Evolutionary conservation across 2,797 vertebrate species (phyloP), one percentile per base, ranked within the genome.

Genomic region (Tangara arthus): DNA sequence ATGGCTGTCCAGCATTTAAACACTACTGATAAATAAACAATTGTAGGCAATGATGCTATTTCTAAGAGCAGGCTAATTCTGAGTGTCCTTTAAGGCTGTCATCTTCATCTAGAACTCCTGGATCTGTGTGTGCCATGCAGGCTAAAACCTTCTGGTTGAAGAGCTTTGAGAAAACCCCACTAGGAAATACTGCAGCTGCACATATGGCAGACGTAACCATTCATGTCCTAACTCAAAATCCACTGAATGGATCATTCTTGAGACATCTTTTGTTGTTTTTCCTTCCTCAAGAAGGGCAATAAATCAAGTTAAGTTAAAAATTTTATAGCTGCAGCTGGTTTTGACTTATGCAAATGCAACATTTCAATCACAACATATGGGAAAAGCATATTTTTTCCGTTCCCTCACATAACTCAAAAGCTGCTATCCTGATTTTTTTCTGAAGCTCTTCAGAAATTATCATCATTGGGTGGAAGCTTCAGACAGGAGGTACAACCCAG

Each of bases 341-440:
- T 96, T 95, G 87, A 87, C 81, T 90, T 95, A 97, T 89, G 96
- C 80, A 97, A 96, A 97, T 94, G 39, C 87, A 96, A 85, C 82
- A 81, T 92, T 96, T 94, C 95, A 93, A 80, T 94, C 94, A 89
- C 87, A 94, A 64, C 91, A 89, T 93, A 95, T 82, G 93, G 95
- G 69, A 56, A 93, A 97, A 92, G 41, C 76, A 46, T 92, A 87
- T 89, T 82, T 86, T 83, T 72, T 60, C 61, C 8, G 9, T 91
- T 90, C 49, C 19, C 28, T 82, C 70, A 47, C 64, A 32, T 90
- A 87, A 95, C 46, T 94, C 79, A 94, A 68, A 92, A 94, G 35
- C 26, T 5, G 12, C 75, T 93, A 69, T 78, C 80, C 55, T 66
- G 46, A 87, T 77, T 95, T 90, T 83, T 84, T 82, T 83, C 60